phyloP scores from a whole-genome alignment of 2,797 vertebrate species.

The Peromyscus melanophrys region DNA sequence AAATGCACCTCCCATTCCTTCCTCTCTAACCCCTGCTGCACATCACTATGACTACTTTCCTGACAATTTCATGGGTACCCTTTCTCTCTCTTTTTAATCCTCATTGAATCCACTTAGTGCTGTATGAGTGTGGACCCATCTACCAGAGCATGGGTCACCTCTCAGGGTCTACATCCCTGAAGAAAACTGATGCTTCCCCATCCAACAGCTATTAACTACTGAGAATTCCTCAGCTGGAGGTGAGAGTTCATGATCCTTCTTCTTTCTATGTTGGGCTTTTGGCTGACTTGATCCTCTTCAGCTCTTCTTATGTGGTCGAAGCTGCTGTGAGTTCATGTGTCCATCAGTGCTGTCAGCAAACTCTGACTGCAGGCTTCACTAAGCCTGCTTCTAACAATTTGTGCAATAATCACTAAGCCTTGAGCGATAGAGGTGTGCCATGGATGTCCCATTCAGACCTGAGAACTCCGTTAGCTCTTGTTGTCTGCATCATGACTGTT shows the following conservation, averaged over 20 bases:
- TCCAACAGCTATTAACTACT: not conserved
- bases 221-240: no score
- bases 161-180: not conserved
- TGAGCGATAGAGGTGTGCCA: not conserved
- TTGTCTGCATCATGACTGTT: not conserved
- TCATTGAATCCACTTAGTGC: not conserved
- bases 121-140: not conserved
- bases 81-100: not conserved
- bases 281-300: not conserved
- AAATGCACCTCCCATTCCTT: not conserved
- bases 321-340: not conserved
- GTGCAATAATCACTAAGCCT: not conserved
- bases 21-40: rapidly evolving
- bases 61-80: not conserved
- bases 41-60: rapidly evolving
- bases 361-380: no score
- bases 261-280: not conserved
- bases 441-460: no score
- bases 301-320: no score
- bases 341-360: not conserved
- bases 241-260: not conserved
- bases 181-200: not conserved
- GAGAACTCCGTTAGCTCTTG: not conserved
- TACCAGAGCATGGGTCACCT: not conserved
- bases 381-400: no score